Conservation (phyloP, 2,113 vertebrate genomes). For the Percina caprodes region DNA sequence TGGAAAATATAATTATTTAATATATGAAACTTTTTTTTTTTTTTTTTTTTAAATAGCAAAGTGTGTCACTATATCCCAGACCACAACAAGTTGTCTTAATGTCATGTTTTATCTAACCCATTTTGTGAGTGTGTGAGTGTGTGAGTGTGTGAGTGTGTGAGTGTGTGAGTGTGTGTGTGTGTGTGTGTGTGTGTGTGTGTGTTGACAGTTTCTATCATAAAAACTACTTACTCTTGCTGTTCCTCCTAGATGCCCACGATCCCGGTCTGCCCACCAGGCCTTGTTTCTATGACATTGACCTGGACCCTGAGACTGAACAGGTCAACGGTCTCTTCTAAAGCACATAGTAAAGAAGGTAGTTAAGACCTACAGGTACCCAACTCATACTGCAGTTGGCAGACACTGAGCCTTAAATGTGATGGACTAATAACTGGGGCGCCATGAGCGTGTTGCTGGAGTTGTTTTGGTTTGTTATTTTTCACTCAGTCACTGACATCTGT, state of each 20-base stretch:
- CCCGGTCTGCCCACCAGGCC: constrained; percentile 96
- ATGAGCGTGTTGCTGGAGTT: neutral
- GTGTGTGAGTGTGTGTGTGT: no score
- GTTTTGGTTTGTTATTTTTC: constrained; percentile 27
- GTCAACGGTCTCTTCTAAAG: constrained; percentile 94
- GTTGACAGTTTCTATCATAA: neutral
- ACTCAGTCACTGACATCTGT: constrained; percentile 19
- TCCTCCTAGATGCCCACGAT: constrained; percentile 94
- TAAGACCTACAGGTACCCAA: neutral
- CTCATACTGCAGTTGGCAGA: neutral
- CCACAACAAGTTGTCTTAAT: neutral
- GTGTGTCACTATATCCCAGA: neutral
- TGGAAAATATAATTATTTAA: neutral
- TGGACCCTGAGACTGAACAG: constrained; percentile 91
- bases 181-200: no score
- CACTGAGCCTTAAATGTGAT: constrained; percentile 33
- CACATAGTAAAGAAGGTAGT: neutral
- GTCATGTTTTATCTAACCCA: neutral
- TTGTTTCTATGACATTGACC: constrained; percentile 98
- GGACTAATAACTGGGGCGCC: constrained; percentile 17
- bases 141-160: no score
- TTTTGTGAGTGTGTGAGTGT: no score
- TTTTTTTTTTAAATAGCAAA: no score
- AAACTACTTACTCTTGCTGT: neutral
- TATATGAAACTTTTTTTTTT: no score